These are phyloP conservation scores for Spheniscus mendiculus DNA, from an alignment of 2,113 vertebrate genomes.

Conservation along the genomic window DNA sequence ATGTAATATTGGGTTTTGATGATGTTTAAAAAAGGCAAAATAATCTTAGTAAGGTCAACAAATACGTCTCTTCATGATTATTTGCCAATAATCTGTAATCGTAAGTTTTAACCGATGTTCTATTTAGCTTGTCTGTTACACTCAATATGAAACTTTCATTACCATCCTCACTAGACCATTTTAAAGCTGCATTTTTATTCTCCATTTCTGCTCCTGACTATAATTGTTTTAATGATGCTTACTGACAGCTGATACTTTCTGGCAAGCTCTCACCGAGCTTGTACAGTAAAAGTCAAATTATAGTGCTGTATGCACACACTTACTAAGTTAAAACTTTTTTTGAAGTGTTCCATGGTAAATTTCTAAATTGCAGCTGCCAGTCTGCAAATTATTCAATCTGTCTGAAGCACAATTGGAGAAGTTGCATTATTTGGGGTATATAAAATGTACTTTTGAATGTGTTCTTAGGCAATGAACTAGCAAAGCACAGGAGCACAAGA, in stretches of 20 bases:
- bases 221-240: conserved; percentile 39
- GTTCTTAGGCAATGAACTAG: neutral
- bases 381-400: neutral
- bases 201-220: neutral
- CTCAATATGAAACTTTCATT: neutral
- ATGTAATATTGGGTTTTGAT: neutral
- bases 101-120: neutral
- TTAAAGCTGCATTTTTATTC: neutral
- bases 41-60: neutral
- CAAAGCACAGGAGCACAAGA: neutral
- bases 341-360: neutral
- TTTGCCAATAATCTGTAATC: neutral
- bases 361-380: neutral
- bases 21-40: neutral
- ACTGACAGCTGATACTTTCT: conserved; percentile 51
- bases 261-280: neutral
- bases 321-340: neutral
- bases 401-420: conserved; percentile 6
- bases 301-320: neutral
- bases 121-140: neutral
- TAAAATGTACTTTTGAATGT: neutral
- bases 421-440: neutral
- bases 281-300: neutral
- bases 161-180: neutral
- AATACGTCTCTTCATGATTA: neutral